Evolutionary conservation across 2,888 invertebrate genomes (phyloP), one percentile per base, ranked within the genome.

Genomic region (Cerceris rybyensis): DNA sequence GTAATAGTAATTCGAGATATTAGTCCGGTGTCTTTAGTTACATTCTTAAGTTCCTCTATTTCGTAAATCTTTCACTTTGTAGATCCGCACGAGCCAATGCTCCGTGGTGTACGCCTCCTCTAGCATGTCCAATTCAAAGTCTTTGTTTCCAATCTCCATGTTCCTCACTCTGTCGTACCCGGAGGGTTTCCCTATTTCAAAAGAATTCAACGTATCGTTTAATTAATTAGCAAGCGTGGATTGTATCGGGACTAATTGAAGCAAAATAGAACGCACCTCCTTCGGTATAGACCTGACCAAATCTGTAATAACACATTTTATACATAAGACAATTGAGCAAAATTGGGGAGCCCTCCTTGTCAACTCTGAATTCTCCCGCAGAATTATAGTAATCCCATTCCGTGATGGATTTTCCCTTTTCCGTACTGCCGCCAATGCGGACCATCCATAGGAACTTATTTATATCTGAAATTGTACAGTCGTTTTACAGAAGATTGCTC

Each of bases 381-480:
- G 98, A 95, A 64, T 98, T 98, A 94, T 99, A 99, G 93, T 99
- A 99, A 93, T 99, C 98, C 90, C 96, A 95, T 93, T 99, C 99
- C 90, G 98, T 97, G 88, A 99, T 99, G 92, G 99, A 98, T 50
- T 96, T 96, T 64, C 99, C 99, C 88, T 96, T 95, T 81, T 98
- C 98, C 6, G 99, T 99, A 91, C 98, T 98, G 83, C 99, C 98
- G 85, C 99, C 98, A 92, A 98, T 98, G 60, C 96, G 94, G 58
- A 99, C 99, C 99, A 99, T 99, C 99, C 99, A 99, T 81, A 99
- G 94, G 93, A 99, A 99, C 94, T 99, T 99, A 93, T 99, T 99
- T 80, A 99, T 99, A 92, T 99, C 97, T 97, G 80, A 85, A 73
- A 78, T 72, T 7, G 8, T n/a, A 28, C 46, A 60, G 65, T 42